Conservation (phyloP, 1,140 invertebrate genomes). For the Magallana ariakensis region DNA sequence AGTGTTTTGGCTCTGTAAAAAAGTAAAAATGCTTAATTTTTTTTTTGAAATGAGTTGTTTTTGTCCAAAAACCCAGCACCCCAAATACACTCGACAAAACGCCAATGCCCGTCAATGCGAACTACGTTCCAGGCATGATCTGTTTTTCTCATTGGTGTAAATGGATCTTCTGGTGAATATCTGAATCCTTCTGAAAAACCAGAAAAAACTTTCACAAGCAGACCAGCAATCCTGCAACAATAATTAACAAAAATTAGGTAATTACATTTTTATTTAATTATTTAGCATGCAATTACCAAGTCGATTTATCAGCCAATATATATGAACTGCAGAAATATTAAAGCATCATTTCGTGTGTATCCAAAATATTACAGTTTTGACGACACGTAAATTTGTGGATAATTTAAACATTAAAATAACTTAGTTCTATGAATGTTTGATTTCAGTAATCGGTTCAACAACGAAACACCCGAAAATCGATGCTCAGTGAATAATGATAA, state of each 20-base stretch:
- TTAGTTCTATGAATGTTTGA: too few species aligned
- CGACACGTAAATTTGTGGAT: too few species aligned
- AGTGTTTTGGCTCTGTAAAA: conserved; percentile 80
- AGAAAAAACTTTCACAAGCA: conserved; percentile 57
- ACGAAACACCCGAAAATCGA: too few species aligned
- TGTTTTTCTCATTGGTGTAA: conserved; percentile 92
- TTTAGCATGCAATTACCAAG: too few species aligned
- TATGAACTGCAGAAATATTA: too few species aligned
- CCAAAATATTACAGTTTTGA: too few species aligned
- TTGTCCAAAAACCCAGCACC: conserved; percentile 74
- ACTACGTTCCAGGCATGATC: conserved; percentile 74
- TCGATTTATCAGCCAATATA: too few species aligned
- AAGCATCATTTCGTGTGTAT: too few species aligned
- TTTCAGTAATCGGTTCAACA: too few species aligned
- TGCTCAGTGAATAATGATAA: too few species aligned
- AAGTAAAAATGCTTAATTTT: conserved; percentile 77
- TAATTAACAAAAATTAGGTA: neutral
- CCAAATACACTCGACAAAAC: conserved; percentile 79
- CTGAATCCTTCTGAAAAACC: conserved; percentile 98
- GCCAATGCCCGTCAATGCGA: conserved; percentile 64
- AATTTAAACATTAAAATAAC: too few species aligned
- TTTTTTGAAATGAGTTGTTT: conserved; percentile 53
- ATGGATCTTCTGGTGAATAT: conserved; percentile 95
- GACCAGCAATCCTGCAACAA: conserved; percentile 46
- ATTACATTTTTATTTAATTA: neutral